Conservation (phyloP, 2,888 invertebrate species). For the Coronaproctus castanopsis region DNA sequence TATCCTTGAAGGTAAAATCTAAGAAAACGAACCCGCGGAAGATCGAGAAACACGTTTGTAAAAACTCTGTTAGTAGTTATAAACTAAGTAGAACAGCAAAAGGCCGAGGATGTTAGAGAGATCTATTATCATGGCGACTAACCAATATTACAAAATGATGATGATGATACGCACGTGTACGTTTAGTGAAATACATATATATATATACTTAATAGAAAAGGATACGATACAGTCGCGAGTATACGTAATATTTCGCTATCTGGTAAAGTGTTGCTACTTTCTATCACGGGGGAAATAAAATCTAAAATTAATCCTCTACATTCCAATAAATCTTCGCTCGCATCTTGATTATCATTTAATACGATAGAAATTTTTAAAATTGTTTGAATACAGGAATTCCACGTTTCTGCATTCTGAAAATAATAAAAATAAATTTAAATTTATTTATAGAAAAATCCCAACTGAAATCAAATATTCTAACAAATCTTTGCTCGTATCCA, state of each 20-base stretch:
- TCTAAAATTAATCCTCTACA: constrained; percentile 3
- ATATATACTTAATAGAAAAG: too few species aligned
- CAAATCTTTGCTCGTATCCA: too few species aligned
- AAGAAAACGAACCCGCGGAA: too few species aligned
- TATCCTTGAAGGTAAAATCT: too few species aligned
- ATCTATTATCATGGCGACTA: too few species aligned
- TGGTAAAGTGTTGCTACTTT: constrained; percentile 3
- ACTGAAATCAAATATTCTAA: not conserved
- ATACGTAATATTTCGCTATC: constrained; percentile 2
- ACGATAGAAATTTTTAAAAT: constrained; percentile 2
- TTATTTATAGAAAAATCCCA: not conserved
- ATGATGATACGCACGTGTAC: too few species aligned
- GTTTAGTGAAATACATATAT: too few species aligned
- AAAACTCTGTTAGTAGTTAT: too few species aligned
- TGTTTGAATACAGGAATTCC: constrained; percentile 4
- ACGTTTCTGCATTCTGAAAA: constrained; percentile 8
- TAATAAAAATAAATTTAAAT: not conserved
- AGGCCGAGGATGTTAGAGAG: too few species aligned
- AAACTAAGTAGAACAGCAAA: too few species aligned
- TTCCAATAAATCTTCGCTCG: constrained; percentile 4
- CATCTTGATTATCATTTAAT: constrained; percentile 2
- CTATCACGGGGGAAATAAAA: constrained; percentile 2
- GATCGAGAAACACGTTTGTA: too few species aligned
- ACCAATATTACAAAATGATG: too few species aligned
- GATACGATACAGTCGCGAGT: constrained; percentile 7